phyloP scores from a whole-genome alignment of 2,113 vertebrate genomes.

The Macrotus californicus region DNA sequence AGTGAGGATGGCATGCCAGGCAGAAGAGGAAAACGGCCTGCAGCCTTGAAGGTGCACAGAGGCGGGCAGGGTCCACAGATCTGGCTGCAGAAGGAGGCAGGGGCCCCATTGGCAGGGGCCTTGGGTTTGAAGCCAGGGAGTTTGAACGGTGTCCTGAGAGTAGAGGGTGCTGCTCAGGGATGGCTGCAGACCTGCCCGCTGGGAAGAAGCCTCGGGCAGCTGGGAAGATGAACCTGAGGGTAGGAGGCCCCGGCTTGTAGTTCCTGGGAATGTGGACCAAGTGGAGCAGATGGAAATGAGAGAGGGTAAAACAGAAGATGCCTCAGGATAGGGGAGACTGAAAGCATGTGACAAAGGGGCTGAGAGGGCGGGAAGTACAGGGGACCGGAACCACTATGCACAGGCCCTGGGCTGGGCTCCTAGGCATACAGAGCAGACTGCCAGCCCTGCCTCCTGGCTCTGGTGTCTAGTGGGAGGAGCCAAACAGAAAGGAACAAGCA shows the following conservation, averaged over 20 bases:
- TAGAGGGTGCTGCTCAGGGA: background rate
- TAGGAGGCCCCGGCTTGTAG: background rate
- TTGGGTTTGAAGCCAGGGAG: background rate
- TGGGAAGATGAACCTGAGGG: background rate
- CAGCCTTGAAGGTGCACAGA: background rate
- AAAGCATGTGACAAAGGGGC: too few relatives aligned
- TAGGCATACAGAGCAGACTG: background rate
- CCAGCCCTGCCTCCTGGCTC: background rate
- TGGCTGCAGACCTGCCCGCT: background rate
- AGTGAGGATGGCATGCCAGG: background rate
- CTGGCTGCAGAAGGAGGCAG: background rate
- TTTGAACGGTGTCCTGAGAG: background rate
- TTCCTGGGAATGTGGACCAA: background rate
- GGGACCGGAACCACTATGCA: background rate
- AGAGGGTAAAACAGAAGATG: too few relatives aligned
- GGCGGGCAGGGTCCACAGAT: fast-evolving
- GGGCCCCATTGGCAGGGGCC: background rate
- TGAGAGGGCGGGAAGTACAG: background rate
- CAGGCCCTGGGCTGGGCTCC: background rate
- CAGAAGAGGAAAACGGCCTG: background rate
- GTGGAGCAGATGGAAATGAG: too few relatives aligned
- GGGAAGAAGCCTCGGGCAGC: background rate
- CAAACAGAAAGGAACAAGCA: background rate
- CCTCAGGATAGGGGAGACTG: background rate
- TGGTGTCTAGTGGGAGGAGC: background rate